Evolutionary conservation across 1,140 invertebrate species (phyloP).

Genomic region (Drosophila insularis): DNA sequence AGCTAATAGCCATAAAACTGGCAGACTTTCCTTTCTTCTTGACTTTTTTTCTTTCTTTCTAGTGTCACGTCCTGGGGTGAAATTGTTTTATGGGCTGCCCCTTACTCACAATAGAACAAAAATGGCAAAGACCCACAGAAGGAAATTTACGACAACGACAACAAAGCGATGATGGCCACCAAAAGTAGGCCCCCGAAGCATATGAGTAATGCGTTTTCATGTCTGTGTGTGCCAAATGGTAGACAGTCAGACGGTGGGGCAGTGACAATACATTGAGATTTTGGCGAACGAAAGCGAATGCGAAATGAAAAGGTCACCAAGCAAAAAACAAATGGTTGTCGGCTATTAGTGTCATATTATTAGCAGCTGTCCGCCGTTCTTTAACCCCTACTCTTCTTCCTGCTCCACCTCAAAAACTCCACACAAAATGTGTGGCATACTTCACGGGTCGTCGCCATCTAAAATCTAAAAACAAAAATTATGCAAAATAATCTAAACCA

Average conservation of each 20-base stretch:
- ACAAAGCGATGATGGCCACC: conserved; percentile 5
- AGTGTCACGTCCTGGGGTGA: conserved; percentile 44
- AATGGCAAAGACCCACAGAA: conserved; percentile 33
- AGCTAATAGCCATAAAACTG: conserved; percentile 9
- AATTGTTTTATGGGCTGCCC: conserved; percentile 50
- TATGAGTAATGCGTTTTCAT: conserved; percentile 60
- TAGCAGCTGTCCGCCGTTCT: conserved; percentile 9
- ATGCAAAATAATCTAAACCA: too few relatives aligned
- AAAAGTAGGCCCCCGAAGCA: conserved; percentile 15
- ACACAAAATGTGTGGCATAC: conserved; percentile 66
- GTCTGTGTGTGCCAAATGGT: conserved; percentile 54
- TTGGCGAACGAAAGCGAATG: conserved; percentile 60
- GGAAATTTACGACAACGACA: conserved; percentile 28
- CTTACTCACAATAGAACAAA: conserved; percentile 14
- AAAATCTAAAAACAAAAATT: too few relatives aligned
- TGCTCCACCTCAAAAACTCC: too few relatives aligned
- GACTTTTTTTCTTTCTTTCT: conserved; percentile 4
- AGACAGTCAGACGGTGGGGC: conserved; percentile 2
- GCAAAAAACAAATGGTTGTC: not conserved
- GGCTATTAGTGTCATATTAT: conserved; percentile 18
- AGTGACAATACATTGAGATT: conserved; percentile 18
- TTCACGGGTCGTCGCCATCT: conserved; percentile 36
- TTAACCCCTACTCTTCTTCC: not conserved
- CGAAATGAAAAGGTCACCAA: conserved; percentile 59
- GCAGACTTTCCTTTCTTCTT: not conserved